These are phyloP conservation scores for Platysteira castanea DNA, from an alignment of 2,113 vertebrate species.

Conservation along the genomic window DNA sequence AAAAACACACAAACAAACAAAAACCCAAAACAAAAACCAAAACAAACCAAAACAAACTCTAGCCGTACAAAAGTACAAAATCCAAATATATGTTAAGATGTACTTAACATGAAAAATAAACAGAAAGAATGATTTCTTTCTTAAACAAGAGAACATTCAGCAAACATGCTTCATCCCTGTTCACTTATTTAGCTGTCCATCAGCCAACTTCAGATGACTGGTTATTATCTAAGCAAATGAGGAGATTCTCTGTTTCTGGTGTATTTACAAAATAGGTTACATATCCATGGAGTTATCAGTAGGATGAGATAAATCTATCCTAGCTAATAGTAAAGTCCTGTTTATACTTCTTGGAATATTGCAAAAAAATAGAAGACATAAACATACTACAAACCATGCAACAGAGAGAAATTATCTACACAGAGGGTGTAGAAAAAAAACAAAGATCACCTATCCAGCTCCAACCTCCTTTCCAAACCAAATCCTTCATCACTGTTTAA, in stretches of 20 bases:
- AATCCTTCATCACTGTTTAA: not conserved
- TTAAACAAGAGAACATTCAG: not conserved
- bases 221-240: not conserved
- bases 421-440: not conserved
- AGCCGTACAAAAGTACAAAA: not conserved
- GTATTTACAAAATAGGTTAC: not conserved
- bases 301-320: not conserved
- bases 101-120: not conserved
- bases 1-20: no score
- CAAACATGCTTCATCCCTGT: not conserved
- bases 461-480: not conserved
- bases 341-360: not conserved
- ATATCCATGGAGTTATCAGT: not conserved
- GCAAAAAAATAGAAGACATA: not conserved
- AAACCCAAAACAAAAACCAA: not conserved
- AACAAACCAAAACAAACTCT: not conserved
- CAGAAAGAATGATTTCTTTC: not conserved
- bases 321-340: not conserved
- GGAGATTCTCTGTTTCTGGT: not conserved
- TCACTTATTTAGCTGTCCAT: not conserved
- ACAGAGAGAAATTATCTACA: not conserved
- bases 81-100: not conserved
- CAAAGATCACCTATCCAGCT: not conserved
- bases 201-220: not conserved
- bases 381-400: not conserved